Evolutionary conservation across 2,888 invertebrate genomes (phyloP), one percentile per base, ranked within the genome.

Genomic region (Pheosia gnoma): DNA sequence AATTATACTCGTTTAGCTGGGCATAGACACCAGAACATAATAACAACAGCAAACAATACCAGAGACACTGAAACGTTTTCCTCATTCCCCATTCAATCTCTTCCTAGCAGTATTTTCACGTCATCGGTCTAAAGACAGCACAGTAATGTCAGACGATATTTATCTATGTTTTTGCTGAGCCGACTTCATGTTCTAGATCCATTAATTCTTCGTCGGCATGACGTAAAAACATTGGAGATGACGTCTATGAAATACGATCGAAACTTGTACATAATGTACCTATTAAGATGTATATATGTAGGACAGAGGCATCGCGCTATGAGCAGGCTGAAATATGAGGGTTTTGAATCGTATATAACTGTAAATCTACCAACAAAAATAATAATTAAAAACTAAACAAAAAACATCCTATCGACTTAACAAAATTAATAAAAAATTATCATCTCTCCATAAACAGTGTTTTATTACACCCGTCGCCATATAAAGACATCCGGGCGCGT

Each of bases 401-500:
- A 56, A 56, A 41, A 52, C 6, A 41, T 11, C 0, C 13, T 37
- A 54, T 37, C 36, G 36, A 5, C 54, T 10, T 38, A 39, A n/a
- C 36, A 63, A 63, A 61, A 3, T 37, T 43, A 38, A 74, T 61
- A 61, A 59, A 59, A 66, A 63, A 69, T 66, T 59, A 74, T 69
- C 62, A 70, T 61, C 64, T 70, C 39, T 41, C 66, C 70, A 70
- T 69, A 76, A 67, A 69, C 61, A 65, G 10, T 47, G 36, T 65
- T 62, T 63, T 58, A 69, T 59, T 55, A 58, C 61, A 55, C 52
- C 59, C 58, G 57, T 54, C 54, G 5, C 73, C 75, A 65, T 73
- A 75, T 67, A 77, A 65, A 71, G 67, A 79, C 77, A 73, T 75
- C 72, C 61, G 70, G 39, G 43, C 70, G 55, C 64, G 62, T 66